Conservation (phyloP, 2,113 vertebrate genomes). For the Bubalus kerabau region DNA sequence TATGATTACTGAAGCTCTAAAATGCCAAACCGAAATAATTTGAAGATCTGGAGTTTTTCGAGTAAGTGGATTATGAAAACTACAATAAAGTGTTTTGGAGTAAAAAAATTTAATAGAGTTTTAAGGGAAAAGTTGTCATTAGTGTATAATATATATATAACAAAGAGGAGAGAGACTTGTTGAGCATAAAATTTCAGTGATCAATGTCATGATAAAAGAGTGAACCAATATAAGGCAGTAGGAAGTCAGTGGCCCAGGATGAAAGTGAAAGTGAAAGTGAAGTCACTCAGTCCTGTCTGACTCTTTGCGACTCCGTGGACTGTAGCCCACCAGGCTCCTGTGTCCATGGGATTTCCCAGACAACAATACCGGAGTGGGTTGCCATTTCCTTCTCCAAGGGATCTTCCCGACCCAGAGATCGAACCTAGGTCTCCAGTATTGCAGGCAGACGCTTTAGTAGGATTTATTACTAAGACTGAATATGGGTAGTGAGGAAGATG, state of each 20-base stretch:
- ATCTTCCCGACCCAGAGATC: too few relatives aligned
- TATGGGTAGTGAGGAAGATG: neutral
- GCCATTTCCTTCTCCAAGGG: too few relatives aligned
- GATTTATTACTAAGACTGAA: neutral
- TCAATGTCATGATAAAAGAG: neutral
- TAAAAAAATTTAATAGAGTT: neutral
- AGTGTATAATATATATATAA: neutral
- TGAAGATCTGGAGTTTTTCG: neutral
- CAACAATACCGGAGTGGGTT: too few relatives aligned
- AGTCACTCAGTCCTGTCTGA: too few relatives aligned
- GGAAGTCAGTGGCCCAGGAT: neutral
- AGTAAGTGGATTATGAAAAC: neutral
- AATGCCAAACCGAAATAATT: neutral
- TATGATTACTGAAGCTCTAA: neutral
- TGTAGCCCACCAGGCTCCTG: too few relatives aligned
- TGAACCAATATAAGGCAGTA: neutral
- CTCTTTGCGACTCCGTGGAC: too few relatives aligned
- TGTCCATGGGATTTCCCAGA: too few relatives aligned
- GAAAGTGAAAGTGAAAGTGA: too few relatives aligned
- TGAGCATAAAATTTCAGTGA: neutral
- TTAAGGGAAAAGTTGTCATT: neutral
- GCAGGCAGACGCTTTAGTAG: too few relatives aligned
- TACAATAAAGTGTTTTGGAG: neutral
- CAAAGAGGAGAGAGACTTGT: neutral
- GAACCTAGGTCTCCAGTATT: rapidly evolving